Conservation (phyloP, 2,797 vertebrate genomes). For the Bovichtus diacanthus region DNA sequence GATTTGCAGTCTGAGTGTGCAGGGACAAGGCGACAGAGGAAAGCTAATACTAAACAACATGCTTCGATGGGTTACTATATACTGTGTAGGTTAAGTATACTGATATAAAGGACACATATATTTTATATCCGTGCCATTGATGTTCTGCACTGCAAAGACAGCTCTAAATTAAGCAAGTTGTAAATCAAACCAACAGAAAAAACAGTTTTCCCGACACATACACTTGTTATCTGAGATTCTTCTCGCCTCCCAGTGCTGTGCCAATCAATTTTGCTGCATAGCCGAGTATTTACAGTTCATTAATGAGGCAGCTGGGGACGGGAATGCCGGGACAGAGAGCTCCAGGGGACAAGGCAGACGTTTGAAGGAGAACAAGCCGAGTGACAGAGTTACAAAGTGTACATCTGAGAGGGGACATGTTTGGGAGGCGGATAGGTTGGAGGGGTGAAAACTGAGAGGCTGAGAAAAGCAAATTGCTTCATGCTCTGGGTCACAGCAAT, state of each 20-base stretch:
- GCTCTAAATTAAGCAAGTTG: constrained; percentile 35
- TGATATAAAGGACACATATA: constrained; percentile 24
- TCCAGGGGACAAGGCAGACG: constrained; percentile 52
- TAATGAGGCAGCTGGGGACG: constrained; percentile 75
- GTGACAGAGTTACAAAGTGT: constrained; percentile 65
- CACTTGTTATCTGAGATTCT: constrained; percentile 63
- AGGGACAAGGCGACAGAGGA: constrained; percentile 51
- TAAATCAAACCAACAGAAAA: constrained; percentile 44
- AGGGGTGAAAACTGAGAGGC: constrained; percentile 22
- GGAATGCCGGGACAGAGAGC: constrained; percentile 44
- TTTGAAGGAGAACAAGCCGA: constrained; percentile 65
- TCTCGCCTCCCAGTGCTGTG: constrained; percentile 36
- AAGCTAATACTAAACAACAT: constrained; percentile 47
- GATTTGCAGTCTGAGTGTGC: constrained; percentile 59
- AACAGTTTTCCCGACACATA: constrained; percentile 43
- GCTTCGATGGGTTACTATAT: constrained; percentile 20
- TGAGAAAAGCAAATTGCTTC: constrained; percentile 27
- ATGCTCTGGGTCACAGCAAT: constrained; percentile 20
- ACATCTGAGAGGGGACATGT: constrained; percentile 59
- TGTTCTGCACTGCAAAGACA: constrained; percentile 18
- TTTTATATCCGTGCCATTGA: constrained; percentile 35
- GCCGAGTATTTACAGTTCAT: constrained; percentile 76
- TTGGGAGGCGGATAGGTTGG: constrained; percentile 18
- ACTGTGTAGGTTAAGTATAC: constrained; percentile 5
- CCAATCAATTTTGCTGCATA: constrained; percentile 68